Percentiles rank a stretch among this genome's conserved stretches.
These are phyloP conservation scores for Athalia cordata DNA, from an alignment of 2,888 invertebrate genomes.

Conservation along the genomic window DNA sequence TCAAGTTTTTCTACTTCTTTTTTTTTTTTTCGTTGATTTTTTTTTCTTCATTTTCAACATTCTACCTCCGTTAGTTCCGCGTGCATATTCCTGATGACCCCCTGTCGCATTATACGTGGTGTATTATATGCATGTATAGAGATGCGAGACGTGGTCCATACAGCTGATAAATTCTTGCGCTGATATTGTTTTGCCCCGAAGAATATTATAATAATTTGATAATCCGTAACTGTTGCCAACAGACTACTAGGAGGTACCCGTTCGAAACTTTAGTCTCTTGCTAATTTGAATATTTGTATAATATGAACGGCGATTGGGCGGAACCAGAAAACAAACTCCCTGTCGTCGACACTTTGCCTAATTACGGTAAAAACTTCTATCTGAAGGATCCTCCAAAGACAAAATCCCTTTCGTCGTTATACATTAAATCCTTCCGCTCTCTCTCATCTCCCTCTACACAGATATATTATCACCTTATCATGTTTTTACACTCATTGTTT, in stretches of 20 bases:
- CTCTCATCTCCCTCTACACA: no score
- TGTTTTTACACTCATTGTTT: no score
- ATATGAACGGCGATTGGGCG: constrained; percentile 73
- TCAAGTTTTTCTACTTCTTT: neutral
- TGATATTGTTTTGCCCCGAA: constrained; percentile 63
- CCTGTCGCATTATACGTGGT: no score
- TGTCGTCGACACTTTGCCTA: constrained; percentile 65
- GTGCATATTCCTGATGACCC: neutral
- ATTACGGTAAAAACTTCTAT: constrained; percentile 37
- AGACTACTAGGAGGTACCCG: constrained; percentile 53
- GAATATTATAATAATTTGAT: constrained; percentile 73
- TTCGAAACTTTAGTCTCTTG: constrained; percentile 21
- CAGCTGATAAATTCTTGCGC: no score
- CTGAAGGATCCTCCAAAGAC: constrained; percentile 24
- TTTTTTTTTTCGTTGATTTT: no score
- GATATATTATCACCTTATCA: no score
- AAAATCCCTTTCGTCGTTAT: neutral
- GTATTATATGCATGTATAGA: neutral
- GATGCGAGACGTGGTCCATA: neutral
- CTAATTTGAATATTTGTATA: constrained; percentile 73
- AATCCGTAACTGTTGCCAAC: constrained; percentile 73
- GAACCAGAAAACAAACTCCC: constrained; percentile 65
- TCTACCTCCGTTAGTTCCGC: neutral
- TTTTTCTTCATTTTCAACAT: no score
- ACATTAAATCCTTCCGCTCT: neutral